Evolutionary conservation across 92 coral and sea anemone genomes (phyloP), one percentile per base, ranked within the genome.

Genomic region (Blastomussa wellsi): DNA sequence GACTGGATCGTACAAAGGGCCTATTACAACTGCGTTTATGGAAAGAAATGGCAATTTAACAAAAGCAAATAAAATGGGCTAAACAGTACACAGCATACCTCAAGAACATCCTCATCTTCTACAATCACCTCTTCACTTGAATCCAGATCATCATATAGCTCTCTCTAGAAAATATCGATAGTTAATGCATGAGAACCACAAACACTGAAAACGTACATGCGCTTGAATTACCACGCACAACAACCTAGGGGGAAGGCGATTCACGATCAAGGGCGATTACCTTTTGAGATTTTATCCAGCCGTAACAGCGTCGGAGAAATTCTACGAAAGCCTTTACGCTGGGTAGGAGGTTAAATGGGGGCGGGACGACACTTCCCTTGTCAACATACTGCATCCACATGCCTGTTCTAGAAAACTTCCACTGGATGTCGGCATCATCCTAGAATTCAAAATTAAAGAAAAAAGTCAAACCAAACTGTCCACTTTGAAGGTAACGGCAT

Each of bases 311-410:
- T 28, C 9, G 28, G 41, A 33, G 71, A 0, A 69, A 11, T 69
- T 72, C 77, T 15, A 59, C 11, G 20, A 82, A 44, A 44, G 17
- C 22, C 66, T 88, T 84, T 33, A 84, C 79, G 90, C 83, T 94
- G 29, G 98, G 98, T 24, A 94, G 37, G 82, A 94, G 98, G 81
- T 94, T 94, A 47, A 92, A 94, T 1, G 98, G 98, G 0, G 98
- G 89, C 4, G 98, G 98, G 6, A 94, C 75, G 4, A 76, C 89
- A 49, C 94, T 90, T 20, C 93, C 95, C 72, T 89, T 92, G 53
- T 93, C 95, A 0, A 94, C 95, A 49, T 83, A 94, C 86, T 92
- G 94, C 89, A 94, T 79, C 98, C 98, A 94, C 92, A 94, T 89
- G 26, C 86, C 91, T 83, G 98, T 94, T 74, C 98, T 85, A 38